A percentile compares a stretch with the other conserved stretches of the same genome.
These are phyloP conservation scores for Calephelis nemesis DNA, from an alignment of 1,140 invertebrate species.

Conservation along the genomic window DNA sequence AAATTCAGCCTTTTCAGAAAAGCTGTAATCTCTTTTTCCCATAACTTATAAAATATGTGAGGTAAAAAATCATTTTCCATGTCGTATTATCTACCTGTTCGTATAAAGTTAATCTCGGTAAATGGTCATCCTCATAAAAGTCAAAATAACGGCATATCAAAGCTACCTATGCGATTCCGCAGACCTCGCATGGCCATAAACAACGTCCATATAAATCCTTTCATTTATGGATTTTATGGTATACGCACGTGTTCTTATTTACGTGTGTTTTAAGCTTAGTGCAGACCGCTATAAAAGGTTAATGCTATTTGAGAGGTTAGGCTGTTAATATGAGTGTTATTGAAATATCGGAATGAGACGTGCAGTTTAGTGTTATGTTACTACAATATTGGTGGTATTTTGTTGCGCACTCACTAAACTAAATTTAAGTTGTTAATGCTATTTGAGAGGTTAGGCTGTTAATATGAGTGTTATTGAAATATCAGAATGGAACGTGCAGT, in stretches of 20 bases:
- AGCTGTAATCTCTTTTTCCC: too few relatives aligned
- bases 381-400: too few relatives aligned
- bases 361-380: too few relatives aligned
- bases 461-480: too few relatives aligned
- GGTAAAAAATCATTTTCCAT: background rate
- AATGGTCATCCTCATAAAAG: slow-evolving; percentile 28
- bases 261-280: slow-evolving; percentile 11
- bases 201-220: slow-evolving; percentile 33
- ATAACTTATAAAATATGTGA: too few relatives aligned
- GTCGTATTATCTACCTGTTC: background rate
- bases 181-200: slow-evolving; percentile 32
- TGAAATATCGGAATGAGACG: too few relatives aligned
- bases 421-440: background rate
- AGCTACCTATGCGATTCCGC: slow-evolving; percentile 31
- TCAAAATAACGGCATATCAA: slow-evolving; percentile 27
- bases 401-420: too few relatives aligned
- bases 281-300: slow-evolving; percentile 7
- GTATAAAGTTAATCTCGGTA: slow-evolving; percentile 29
- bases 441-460: background rate
- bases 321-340: background rate
- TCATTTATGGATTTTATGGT: slow-evolving; percentile 36
- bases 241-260: slow-evolving; percentile 21
- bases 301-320: background rate
- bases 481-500: too few relatives aligned
- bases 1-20: too few relatives aligned